Evolutionary conservation across 2,113 vertebrate genomes (phyloP).

Genomic region (Myrmecophaga tridactyla): DNA sequence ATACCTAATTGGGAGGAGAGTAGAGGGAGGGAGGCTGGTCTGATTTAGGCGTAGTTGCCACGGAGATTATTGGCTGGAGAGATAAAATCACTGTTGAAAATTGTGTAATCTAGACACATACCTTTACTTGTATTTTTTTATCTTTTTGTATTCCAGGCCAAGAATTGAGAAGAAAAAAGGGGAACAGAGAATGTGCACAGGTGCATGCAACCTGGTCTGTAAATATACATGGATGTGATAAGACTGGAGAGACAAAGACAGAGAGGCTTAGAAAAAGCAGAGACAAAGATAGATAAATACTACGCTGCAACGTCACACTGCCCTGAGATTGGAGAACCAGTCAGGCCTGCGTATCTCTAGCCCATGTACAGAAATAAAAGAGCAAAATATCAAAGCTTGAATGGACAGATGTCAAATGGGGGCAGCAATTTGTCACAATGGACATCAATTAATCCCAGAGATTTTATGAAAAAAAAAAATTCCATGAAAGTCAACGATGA

Average conservation of each 20-base stretch:
- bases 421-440: background rate
- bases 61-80: background rate
- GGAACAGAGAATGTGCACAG: fast-evolving
- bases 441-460: background rate
- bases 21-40: background rate
- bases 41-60: background rate
- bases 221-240: fast-evolving
- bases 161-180: background rate
- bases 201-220: fast-evolving
- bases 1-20: background rate
- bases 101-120: fast-evolving
- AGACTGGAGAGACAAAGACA: fast-evolving
- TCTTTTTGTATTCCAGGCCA: background rate
- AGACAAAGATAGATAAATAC: fast-evolving
- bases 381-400: fast-evolving
- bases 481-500: background rate
- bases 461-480: background rate
- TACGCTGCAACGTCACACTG: fast-evolving
- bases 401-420: background rate
- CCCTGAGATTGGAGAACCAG: background rate
- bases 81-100: background rate
- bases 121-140: fast-evolving
- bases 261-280: background rate
- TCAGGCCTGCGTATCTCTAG: background rate
- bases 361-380: background rate